Evolutionary conservation across 2,888 invertebrate genomes (phyloP).

Genomic region (Drosophila leonis): DNA sequence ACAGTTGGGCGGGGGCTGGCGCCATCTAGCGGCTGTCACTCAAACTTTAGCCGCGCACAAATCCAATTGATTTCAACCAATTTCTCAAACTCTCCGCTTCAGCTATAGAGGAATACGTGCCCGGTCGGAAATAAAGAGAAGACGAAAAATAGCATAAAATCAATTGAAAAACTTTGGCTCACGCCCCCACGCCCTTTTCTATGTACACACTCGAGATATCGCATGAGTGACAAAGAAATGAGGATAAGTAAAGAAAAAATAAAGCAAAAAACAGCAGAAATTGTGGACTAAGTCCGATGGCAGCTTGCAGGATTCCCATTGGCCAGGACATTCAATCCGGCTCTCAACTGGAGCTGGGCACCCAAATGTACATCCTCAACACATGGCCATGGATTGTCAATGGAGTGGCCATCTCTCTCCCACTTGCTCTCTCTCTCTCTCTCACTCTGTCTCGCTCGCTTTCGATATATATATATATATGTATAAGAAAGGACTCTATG

Average conservation of each 20-base stretch:
- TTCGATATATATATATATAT: conserved; percentile 35
- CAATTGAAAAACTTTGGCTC: conserved; percentile 77
- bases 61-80: conserved; percentile 81
- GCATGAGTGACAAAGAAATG: conserved; percentile 78
- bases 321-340: conserved; percentile 45
- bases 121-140: conserved; percentile 58
- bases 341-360: conserved; percentile 23
- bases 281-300: conserved; percentile 71
- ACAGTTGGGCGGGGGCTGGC: background rate
- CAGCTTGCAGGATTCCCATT: conserved; percentile 77
- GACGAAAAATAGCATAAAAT: conserved; percentile 75
- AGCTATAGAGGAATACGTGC: conserved; percentile 55
- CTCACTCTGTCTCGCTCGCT: background rate
- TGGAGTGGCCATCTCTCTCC: conserved; percentile 53
- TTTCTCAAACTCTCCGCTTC: conserved; percentile 41
- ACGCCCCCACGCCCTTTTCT: conserved; percentile 39
- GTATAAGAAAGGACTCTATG: conserved; percentile 40
- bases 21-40: conserved; percentile 61
- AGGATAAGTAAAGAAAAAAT: conserved; percentile 38
- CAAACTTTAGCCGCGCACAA: conserved; percentile 61
- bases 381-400: conserved; percentile 79
- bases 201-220: conserved; percentile 64
- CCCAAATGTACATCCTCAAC: conserved; percentile 70
- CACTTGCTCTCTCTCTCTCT: background rate
- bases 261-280: conserved; percentile 51